Conservation (phyloP, 1,140 invertebrate genomes). For the Grapholita molesta region DNA sequence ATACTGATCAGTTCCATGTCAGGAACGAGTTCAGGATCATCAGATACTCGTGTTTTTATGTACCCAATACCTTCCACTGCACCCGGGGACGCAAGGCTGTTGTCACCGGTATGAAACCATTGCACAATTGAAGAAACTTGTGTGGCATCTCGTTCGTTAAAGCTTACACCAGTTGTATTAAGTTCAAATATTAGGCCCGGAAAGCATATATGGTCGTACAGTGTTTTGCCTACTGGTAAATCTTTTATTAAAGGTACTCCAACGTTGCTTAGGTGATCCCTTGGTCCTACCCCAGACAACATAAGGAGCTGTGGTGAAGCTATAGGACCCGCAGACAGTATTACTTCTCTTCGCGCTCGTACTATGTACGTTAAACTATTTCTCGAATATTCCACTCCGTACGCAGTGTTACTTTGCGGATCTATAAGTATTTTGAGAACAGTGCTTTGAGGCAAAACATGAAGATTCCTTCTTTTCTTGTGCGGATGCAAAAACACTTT, state of each 20-base stretch:
- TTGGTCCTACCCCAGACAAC: slow-evolving; percentile 83
- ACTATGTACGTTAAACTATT: slow-evolving; percentile 56
- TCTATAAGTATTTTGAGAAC: slow-evolving; percentile 83
- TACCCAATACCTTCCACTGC: slow-evolving; percentile 83
- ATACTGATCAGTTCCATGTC: slow-evolving; percentile 83
- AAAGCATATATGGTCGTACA: slow-evolving; percentile 81
- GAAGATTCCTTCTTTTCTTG: slow-evolving; percentile 81
- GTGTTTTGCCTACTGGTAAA: slow-evolving; percentile 80
- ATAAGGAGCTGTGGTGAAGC: slow-evolving; percentile 82
- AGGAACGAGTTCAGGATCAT: slow-evolving; percentile 78
- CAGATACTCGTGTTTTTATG: slow-evolving; percentile 80
- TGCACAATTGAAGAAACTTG: slow-evolving; percentile 31
- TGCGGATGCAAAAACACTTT: slow-evolving; percentile 80
- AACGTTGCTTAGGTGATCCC: slow-evolving; percentile 75
- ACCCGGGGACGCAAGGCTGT: slow-evolving; percentile 74
- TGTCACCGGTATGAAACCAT: slow-evolving; percentile 73
- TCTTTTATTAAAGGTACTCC: slow-evolving; percentile 74
- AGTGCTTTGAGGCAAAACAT: slow-evolving; percentile 78
- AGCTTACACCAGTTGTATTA: slow-evolving; percentile 68
- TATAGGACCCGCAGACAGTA: slow-evolving; percentile 80
- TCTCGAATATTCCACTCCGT: slow-evolving; percentile 81
- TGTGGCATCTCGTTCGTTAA: slow-evolving; percentile 48
- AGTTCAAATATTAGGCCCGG: slow-evolving; percentile 81
- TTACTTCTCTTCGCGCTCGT: slow-evolving; percentile 78
- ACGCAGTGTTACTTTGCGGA: slow-evolving; percentile 79